phyloP scores from a whole-genome alignment of 2,888 invertebrate genomes.

The Minunthozetes semirufus region DNA sequence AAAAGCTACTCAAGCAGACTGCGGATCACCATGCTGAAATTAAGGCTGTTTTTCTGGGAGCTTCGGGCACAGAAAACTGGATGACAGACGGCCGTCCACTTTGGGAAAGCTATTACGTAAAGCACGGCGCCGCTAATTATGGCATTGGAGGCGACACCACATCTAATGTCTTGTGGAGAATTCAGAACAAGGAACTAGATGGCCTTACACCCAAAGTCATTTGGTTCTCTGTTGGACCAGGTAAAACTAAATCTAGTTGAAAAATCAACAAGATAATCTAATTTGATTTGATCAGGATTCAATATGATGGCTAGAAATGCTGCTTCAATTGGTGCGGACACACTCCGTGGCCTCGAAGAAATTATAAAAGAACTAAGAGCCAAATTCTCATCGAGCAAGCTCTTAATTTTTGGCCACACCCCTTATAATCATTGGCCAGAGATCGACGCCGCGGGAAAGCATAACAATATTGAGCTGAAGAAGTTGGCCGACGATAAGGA shows the following conservation, averaged over 20 bases:
- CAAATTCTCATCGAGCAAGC: neutral
- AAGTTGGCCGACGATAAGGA: constrained; percentile 8
- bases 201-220: constrained; percentile 75
- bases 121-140: constrained; percentile 56
- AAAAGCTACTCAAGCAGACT: neutral
- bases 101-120: neutral
- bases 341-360: neutral
- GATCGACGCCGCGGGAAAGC: neutral
- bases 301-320: neutral
- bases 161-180: constrained; percentile 84
- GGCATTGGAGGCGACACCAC: constrained; percentile 81
- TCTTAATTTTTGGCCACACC: neutral
- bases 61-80: neutral
- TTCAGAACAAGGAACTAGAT: constrained; percentile 80
- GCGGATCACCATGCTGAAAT: neutral
- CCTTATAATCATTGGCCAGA: neutral
- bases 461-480: neutral
- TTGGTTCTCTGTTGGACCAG: neutral
- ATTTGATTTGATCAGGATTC: neutral
- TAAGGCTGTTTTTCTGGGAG: neutral
- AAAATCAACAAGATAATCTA: too few species aligned
- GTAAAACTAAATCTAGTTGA: too few species aligned
- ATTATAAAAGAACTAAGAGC: neutral
- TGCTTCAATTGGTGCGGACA: neutral
- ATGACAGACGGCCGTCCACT: neutral